Base-by-base conservation (phyloP, 1,140 invertebrate species). In the Arctopsyche grandis region DNA sequence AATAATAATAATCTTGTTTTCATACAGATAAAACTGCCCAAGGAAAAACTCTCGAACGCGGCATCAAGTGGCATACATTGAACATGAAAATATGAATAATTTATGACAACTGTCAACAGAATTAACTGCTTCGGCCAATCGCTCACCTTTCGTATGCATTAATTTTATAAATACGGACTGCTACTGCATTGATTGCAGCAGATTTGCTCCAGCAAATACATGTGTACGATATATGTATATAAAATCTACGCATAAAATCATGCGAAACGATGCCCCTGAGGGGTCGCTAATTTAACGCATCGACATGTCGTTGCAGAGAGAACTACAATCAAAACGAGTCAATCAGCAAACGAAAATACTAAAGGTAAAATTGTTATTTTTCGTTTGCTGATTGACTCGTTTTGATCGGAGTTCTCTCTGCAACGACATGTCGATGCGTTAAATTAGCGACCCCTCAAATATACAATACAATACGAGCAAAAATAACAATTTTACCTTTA, bases 71-170 rank as follows among this genome's bases (percentile, higher is more conserved):
- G 56, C 56, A 21, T 21, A 21, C 56, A 60, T 60, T 60, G 9
- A 56, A 60, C 56, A 60, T 60, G 56, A 60, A 60, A 60, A 60
- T 60, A 60, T 60, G 56, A 60, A 60, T 60, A 60, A 60, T 60
- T 60, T 9, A 16, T 16, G n/a, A 19, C 16, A 9, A 60, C 56
- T 60, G 56, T 60, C 56, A 60, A 60, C 56, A 60, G 21, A 60
- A 60, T 60, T 60, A 60, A 60, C 56, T 60, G 56, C 56, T 56
- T 19, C 56, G n/a, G 21, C 16, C n/a, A 19, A 4, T 14, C 7
- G 14, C 5, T 14, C 16, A 52, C 48, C 56, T 21, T 60, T 21
- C n/a, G 48, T 52, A 14, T 21, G 0, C 19, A 19, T 19, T 60
- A 3, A 19, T 16, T 60, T 60, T 60, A 38, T 38, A 38, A 38